phyloP scores from a whole-genome alignment of 2,113 vertebrate species.

The Poicephalus gulielmi region DNA sequence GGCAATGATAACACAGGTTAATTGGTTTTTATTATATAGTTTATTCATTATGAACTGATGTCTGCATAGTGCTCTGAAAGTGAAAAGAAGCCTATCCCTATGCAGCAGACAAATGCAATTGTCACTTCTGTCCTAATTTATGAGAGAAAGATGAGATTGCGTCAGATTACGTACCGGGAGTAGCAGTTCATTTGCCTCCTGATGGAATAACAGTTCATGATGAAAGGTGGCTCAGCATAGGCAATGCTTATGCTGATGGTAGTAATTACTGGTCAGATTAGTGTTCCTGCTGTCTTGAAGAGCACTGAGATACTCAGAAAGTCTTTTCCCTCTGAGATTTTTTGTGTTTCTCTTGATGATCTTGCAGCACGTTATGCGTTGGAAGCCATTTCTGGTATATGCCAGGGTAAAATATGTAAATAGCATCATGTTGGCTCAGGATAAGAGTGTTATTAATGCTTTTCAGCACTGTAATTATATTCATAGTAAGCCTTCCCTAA shows the following conservation, averaged over 20 bases:
- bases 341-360: slow-evolving; percentile 34
- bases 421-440: slow-evolving; percentile 30
- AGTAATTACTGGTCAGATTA: slow-evolving; percentile 38
- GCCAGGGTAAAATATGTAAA: slow-evolving; percentile 62
- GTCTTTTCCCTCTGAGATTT: neutral
- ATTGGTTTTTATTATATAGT: neutral
- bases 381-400: slow-evolving; percentile 40
- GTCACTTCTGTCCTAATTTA: slow-evolving; percentile 4
- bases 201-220: neutral
- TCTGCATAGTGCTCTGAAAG: neutral
- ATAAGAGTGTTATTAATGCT: slow-evolving; percentile 68
- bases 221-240: neutral
- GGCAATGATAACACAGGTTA: neutral
- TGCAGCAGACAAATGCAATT: neutral
- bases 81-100: neutral
- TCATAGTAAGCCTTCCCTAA: slow-evolving; percentile 71
- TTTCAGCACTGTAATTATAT: slow-evolving; percentile 70
- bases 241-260: neutral
- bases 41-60: neutral
- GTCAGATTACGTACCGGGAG: neutral
- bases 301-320: neutral
- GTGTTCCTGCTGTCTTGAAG: slow-evolving; percentile 4
- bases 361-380: neutral
- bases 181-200: neutral
- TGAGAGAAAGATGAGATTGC: neutral